phyloP scores from a whole-genome alignment of 2,113 vertebrate species.

The Pituophis catenifer region DNA sequence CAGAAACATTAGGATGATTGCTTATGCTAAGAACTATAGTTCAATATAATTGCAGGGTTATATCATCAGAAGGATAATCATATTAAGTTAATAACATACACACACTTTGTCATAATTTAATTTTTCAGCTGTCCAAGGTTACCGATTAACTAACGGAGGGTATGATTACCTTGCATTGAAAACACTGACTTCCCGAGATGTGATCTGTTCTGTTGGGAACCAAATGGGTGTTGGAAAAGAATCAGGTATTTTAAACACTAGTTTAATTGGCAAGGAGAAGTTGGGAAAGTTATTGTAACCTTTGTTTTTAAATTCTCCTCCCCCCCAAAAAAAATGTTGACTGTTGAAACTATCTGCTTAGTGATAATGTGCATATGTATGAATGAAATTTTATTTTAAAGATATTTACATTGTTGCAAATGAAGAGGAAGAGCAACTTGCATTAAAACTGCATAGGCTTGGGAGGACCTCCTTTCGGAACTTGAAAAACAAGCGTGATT shows the following conservation, averaged over 20 bases:
- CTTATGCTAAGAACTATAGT: background rate
- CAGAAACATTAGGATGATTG: background rate
- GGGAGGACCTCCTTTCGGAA: constrained; percentile 95
- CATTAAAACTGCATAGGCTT: constrained; percentile 89
- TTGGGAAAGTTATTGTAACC: background rate
- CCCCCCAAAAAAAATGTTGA: background rate
- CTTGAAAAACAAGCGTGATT: constrained; percentile 95
- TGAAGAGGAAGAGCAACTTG: constrained; percentile 82
- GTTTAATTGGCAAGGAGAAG: background rate
- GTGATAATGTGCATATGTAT: background rate
- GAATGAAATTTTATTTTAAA: constrained; percentile 45
- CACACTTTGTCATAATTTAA: constrained; percentile 26
- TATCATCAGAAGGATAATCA: background rate
- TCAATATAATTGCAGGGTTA: background rate
- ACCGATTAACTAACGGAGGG: constrained; percentile 87
- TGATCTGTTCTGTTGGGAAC: constrained; percentile 89
- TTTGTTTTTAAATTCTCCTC: background rate
- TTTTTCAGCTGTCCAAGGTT: constrained; percentile 87
- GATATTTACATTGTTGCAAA: constrained; percentile 97
- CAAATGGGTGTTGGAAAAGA: constrained; percentile 99
- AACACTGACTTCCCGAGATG: constrained; percentile 85
- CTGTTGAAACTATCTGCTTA: background rate
- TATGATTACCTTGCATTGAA: constrained; percentile 96
- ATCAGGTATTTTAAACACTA: constrained; percentile 77
- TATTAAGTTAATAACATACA: background rate